Base-by-base conservation (phyloP, 1,140 invertebrate genomes). In the Bombus affinis region DNA sequence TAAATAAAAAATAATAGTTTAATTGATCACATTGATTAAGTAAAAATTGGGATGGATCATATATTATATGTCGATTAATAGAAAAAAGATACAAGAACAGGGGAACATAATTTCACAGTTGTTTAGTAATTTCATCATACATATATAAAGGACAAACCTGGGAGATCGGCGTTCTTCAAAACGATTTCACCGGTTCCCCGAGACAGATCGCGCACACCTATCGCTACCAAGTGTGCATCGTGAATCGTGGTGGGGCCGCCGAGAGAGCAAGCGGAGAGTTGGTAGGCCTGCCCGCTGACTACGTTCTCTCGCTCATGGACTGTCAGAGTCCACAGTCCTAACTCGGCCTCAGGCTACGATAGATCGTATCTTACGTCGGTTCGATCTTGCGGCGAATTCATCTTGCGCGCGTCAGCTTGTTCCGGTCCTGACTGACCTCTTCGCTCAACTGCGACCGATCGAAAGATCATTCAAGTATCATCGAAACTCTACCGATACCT, bases 271-370 rank as follows among this genome's bases (percentile, higher is more conserved):
- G 68, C 75, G 37, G 68, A 66, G 86, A 91, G 87, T 83, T 83
- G 83, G 88, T 76, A 88, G 86, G 91, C 88, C 90, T 90, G 91
- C 81, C 76, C 74, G 88, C 88, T 88, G 92, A 88, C 92, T 91
- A 90, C 83, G 92, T 90, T 91, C 90, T 89, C 83, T 88, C 81
- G 85, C 80, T 59, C 81, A 89, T 86, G 87, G 86, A 85, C 91
- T 92, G 91, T 91, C 91, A 91, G 91, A 92, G 91, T 92, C 92
- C 93, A 94, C 94, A 95, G 94, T 95, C 93, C 94, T 92, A 93
- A 94, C 93, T 94, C 92, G 92, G 93, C 94, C 91, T 93, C 93
- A 91, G 93, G 86, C 93, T 92, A 93, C 92, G 94, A 93, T 93
- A 95, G 94, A 95, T 95, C 93, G 93, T 92, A 93, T 93, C 86